These are phyloP conservation scores for Zelleria hepariella DNA, from an alignment of 2,888 invertebrate species.

Conservation along the genomic window DNA sequence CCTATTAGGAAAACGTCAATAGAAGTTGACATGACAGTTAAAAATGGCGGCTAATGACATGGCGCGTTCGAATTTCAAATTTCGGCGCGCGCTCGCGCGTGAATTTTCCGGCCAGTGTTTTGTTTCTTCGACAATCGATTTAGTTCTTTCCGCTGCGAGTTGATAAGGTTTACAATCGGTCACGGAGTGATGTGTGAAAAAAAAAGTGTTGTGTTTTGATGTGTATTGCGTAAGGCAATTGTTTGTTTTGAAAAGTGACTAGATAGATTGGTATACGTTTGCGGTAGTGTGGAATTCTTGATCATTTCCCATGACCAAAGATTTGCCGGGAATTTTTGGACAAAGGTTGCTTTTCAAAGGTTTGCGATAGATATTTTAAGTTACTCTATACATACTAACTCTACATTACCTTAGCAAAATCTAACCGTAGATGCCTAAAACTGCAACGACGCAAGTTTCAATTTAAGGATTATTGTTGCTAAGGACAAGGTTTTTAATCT, in stretches of 20 bases:
- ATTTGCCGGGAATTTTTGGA: neutral
- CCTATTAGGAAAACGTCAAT: conserved; percentile 20
- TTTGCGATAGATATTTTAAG: neutral
- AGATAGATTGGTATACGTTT: neutral
- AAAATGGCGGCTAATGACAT: conserved; percentile 14
- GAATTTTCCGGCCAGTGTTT: conserved; percentile 10
- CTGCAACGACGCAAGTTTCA: too few relatives aligned
- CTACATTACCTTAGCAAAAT: neutral
- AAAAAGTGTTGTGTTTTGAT: neutral
- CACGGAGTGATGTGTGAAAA: neutral
- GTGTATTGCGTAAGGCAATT: neutral
- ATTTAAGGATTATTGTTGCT: too few relatives aligned
- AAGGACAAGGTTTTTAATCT: too few relatives aligned
- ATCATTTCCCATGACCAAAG: neutral
- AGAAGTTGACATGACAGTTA: conserved; percentile 12
- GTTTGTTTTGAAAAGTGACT: neutral
- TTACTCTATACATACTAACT: too few relatives aligned
- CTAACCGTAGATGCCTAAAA: too few relatives aligned
- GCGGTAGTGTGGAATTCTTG: neutral
- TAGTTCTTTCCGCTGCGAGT: neutral
- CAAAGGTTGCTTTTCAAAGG: neutral
- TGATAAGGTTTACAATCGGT: neutral
- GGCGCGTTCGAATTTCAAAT: conserved; percentile 14
- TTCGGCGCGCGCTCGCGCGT: conserved; percentile 12
- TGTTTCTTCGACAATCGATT: conserved; percentile 7